Evolutionary conservation across 2,888 invertebrate genomes (phyloP).

Genomic region (Schrankia costaestrigalis): DNA sequence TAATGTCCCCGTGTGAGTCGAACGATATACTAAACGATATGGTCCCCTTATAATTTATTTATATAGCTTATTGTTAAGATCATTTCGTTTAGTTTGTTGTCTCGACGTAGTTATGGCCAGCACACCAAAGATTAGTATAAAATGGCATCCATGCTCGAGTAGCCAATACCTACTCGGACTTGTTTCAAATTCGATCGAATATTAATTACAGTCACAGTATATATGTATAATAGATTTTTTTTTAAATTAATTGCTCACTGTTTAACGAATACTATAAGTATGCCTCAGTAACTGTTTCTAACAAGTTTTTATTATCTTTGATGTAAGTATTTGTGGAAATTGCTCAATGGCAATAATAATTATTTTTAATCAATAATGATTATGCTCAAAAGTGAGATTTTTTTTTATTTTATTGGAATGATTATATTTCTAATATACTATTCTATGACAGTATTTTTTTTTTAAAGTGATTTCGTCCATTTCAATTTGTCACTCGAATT

Average conservation of each 20-base stretch:
- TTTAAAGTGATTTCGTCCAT: slow-evolving; percentile 59
- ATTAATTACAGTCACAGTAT: slow-evolving; percentile 39
- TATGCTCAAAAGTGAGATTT: slow-evolving; percentile 71
- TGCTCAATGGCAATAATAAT: slow-evolving; percentile 68
- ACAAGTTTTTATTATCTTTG: slow-evolving; percentile 41
- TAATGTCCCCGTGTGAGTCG: slow-evolving; percentile 55
- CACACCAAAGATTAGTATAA: slow-evolving; percentile 78
- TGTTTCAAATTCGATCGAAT: slow-evolving; percentile 42
- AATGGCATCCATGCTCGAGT: slow-evolving; percentile 54
- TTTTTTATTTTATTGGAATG: slow-evolving; percentile 67
- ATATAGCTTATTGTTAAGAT: slow-evolving; percentile 22
- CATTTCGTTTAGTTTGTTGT: slow-evolving; percentile 37
- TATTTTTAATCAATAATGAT: slow-evolving; percentile 63
- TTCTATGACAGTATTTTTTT: slow-evolving; percentile 48
- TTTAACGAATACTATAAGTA: slow-evolving; percentile 52
- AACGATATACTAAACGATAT: slow-evolving; percentile 46
- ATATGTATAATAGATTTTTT: slow-evolving; percentile 32
- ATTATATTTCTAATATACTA: slow-evolving; percentile 49
- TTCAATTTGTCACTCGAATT: slow-evolving; percentile 33
- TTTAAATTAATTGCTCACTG: slow-evolving; percentile 50
- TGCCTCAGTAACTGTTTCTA: slow-evolving; percentile 58
- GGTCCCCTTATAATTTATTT: slow-evolving; percentile 30
- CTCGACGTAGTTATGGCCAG: slow-evolving; percentile 63
- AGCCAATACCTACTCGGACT: slow-evolving; percentile 44
- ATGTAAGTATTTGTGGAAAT: slow-evolving; percentile 49